Evolutionary conservation across 2,797 vertebrate genomes (phyloP), one percentile per base, ranked within the genome.

Genomic region (Glossophaga mutica): DNA sequence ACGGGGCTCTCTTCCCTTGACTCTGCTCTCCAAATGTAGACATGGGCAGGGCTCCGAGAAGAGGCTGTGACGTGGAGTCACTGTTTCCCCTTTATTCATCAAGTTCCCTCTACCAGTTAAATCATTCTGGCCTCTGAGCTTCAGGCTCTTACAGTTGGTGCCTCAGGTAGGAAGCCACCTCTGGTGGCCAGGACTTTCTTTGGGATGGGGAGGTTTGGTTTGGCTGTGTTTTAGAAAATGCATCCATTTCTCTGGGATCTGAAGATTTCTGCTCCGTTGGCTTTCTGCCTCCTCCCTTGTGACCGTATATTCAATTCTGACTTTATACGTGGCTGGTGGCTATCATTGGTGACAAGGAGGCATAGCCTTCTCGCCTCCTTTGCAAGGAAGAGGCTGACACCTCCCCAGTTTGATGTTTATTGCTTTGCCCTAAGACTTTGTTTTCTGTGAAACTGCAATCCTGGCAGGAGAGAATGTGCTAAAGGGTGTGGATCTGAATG

Each of bases 131-230:
- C 73, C 68, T 96, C 70, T 81, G 91, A 62, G 74, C 62, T 88
- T 77, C 68, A 52, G 32, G 62, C n/a, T 94, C 24, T 59, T 8
- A 18, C 9, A 0, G 44, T 16, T 5, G 2, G 79, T 50, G 32
- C 21, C 57, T 84, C 94, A 96, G 97, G 97, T 96, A 96, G 67
- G 97, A 87, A 79, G 52, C 44, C n/a, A 9, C 16, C 5, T 50
- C 42, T 68, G 42, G 24, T 91, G 83, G 90, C 18, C 39, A 82
- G 52, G 22, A 37, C 46, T 87, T 94, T 68, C 39, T 78, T 18
- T 87, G 83, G 74, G 91, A 34, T 7, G 76, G 22, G 39, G n/a
- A 52, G 74, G 34, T 32, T 94, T 67, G 32, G 29, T 48, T 85
- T n/a, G 21, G 32, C 37, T 92, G 18, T 55, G 22, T 79, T 84